Evolutionary conservation across 2,888 invertebrate genomes (phyloP), one percentile per base, ranked within the genome.

Genomic region (Catocala fraxini): DNA sequence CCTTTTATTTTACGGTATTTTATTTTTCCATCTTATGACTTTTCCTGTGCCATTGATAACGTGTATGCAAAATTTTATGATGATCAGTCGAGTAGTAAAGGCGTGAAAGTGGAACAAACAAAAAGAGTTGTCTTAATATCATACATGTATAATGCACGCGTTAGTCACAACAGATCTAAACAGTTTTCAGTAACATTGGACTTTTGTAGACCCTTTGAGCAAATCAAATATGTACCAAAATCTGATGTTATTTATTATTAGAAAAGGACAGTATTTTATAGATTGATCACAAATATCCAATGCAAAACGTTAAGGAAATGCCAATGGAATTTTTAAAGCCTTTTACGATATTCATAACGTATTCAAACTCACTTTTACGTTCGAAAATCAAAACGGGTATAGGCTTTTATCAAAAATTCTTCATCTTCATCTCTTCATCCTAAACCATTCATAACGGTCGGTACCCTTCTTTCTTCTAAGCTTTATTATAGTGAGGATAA

Each of bases 361-460:
- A 59, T 58, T 58, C 12, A 13, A 60, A 72, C 25, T 59, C 56
- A 54, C 53, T 62, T 68, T 60, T 45, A 47, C 58, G 49, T 63
- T 68, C 43, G 51, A 25, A 68, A 68, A 68, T 72, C 53, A 58
- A 51, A 60, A 58, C 69, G 59, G 57, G 52, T 53, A 46, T 71
- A 13, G 35, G 52, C 47, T 13, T 63, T 35, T 54, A 61, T 70
- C 53, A 48, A 57, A 64, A 69, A 73, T 73, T 63, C 63, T 57
- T 42, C 68, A 5, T 47, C 52, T 68, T 47, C 15, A 15, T 46
- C 34, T 25, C 52, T 68, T 47, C 15, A 15, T 46, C 34, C 25
- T 25, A n/a, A 48, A 48, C 15, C 13, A 56, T 48, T 49, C 41
- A 51, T 39, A 51, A 51, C 5, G 15, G 6, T 25, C 25, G 25